Percentiles rank a stretch among this genome's conserved stretches.
Conservation (phyloP, 2,797 vertebrate genomes). For the Melopsittacus undulatus region DNA sequence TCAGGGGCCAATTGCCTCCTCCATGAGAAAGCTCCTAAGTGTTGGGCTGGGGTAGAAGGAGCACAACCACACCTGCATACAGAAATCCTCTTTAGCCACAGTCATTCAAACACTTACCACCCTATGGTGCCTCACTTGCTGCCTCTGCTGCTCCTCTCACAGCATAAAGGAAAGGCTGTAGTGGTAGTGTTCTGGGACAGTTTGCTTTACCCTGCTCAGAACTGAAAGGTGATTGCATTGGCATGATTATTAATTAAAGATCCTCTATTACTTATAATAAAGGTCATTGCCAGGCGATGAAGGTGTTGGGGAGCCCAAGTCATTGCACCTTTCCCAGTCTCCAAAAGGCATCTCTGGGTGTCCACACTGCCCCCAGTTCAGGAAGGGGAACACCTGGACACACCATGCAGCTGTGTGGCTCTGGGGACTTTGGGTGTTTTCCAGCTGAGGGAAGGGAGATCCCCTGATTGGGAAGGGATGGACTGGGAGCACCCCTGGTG, state of each 20-base stretch:
- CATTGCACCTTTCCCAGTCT: background rate
- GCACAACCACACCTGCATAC: background rate
- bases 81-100: background rate
- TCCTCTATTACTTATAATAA: background rate
- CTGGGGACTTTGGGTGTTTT: background rate
- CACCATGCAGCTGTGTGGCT: fast-evolving
- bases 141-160: background rate
- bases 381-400: background rate
- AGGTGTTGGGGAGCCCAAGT: background rate
- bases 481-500: background rate
- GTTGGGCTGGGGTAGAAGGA: background rate
- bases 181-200: background rate
- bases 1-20: background rate
- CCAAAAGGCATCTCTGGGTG: background rate
- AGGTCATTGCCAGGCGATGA: background rate
- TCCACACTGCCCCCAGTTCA: background rate
- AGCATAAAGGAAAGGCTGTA: background rate
- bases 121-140: fast-evolving
- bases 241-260: background rate
- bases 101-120: fast-evolving
- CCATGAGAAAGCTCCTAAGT: background rate
- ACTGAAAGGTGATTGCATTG: background rate
- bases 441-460: background rate
- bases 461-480: background rate
- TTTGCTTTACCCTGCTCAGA: background rate